Percentiles rank a stretch among this genome's conserved stretches.
These are phyloP conservation scores for Muntiacus muntjak DNA, from an alignment of 2,113 vertebrate genomes.

Conservation along the genomic window DNA sequence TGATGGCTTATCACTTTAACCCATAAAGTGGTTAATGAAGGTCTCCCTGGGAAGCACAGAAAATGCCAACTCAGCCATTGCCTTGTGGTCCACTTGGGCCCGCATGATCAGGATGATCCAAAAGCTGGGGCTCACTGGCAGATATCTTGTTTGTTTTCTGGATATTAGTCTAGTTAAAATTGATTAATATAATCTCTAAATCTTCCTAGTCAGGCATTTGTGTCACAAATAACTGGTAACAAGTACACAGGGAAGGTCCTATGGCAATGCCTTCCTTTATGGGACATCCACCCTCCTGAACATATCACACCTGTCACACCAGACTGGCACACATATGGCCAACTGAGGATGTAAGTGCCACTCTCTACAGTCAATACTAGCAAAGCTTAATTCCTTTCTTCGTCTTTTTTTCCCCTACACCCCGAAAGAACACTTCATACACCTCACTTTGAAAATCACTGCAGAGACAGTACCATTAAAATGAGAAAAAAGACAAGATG, in stretches of 20 bases:
- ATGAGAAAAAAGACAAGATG: neutral
- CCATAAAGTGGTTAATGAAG: neutral
- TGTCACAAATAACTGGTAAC: neutral
- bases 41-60: neutral
- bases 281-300: neutral
- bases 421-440: neutral
- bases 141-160: neutral
- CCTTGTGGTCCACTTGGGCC: neutral
- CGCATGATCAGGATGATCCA: neutral
- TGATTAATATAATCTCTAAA: neutral
- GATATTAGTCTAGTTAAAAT: neutral
- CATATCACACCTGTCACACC: neutral
- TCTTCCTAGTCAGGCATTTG: neutral
- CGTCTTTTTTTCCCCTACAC: neutral
- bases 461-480: neutral
- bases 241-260: neutral
- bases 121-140: neutral
- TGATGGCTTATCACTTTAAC: neutral
- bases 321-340: no score
- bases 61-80: neutral
- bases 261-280: rapidly evolving
- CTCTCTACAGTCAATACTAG: neutral
- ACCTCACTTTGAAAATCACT: neutral
- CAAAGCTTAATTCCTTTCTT: neutral
- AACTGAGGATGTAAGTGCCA: rapidly evolving